These are phyloP conservation scores for Sebastes ruberrimus DNA, from an alignment of 2,797 vertebrate species.

Conservation along the genomic window DNA sequence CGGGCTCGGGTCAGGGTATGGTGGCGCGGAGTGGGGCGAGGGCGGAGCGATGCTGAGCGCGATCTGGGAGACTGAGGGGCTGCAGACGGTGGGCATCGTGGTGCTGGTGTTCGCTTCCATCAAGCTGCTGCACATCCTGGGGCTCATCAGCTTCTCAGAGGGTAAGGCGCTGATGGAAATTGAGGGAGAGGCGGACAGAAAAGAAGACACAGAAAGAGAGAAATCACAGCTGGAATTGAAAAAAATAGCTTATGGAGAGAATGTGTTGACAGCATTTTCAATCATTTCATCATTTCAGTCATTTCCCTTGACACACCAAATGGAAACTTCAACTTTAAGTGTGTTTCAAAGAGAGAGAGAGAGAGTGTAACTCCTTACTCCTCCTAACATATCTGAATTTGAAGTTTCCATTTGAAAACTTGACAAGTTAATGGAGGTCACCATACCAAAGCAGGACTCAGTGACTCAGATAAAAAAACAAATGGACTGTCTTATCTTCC, in stretches of 20 bases:
- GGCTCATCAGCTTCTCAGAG: constrained; percentile 99
- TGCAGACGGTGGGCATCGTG: constrained; percentile 98
- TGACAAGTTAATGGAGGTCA: constrained; percentile 15
- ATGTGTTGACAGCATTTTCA: constrained; percentile 3
- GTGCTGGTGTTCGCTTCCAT: constrained; percentile 96
- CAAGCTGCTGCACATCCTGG: constrained; percentile 98
- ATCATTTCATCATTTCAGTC: neutral
- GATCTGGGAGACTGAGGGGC: constrained; percentile 98
- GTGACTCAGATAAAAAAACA: neutral
- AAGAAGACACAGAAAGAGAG: neutral
- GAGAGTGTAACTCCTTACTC: neutral
- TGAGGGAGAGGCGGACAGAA: neutral
- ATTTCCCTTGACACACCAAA: neutral
- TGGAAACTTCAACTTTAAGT: neutral
- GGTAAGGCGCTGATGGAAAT: constrained; percentile 84
- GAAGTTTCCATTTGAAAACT: constrained; percentile 23
- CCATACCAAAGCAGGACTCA: neutral
- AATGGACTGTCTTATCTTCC: neutral
- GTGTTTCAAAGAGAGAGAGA: neutral
- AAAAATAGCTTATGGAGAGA: neutral
- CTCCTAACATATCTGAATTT: neutral
- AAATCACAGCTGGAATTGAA: neutral
- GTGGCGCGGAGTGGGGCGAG: constrained; percentile 74
- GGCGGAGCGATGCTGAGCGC: constrained; percentile 90
- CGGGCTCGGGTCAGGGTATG: constrained; percentile 84